phyloP scores from a whole-genome alignment of 1,140 invertebrate species.

The Euwallacea fornicatus region DNA sequence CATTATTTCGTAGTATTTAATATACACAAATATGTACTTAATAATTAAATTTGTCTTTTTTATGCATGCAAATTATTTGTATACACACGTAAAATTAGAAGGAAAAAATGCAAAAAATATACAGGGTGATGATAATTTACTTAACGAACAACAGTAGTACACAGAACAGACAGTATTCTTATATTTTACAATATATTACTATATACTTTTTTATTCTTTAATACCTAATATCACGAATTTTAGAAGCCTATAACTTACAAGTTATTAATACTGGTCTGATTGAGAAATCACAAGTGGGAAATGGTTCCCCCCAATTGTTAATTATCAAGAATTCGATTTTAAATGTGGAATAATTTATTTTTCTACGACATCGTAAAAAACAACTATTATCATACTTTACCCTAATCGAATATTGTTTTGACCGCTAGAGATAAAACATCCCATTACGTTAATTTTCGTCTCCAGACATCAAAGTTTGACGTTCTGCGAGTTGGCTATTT shows the following conservation, averaged over 20 bases:
- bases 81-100: no score
- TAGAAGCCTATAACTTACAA: conserved; percentile 24
- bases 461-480: no score
- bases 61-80: background rate
- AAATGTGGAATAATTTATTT: no score
- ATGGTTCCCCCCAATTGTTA: background rate
- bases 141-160: background rate
- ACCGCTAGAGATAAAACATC: no score
- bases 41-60: background rate
- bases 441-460: no score
- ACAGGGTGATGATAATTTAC: background rate
- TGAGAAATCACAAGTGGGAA: conserved; percentile 28
- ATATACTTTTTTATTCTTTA: background rate
- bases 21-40: conserved; percentile 5
- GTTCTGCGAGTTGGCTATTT: no score
- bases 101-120: no score
- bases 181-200: background rate
- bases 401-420: no score
- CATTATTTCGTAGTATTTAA: background rate
- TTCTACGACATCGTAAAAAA: no score
- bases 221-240: conserved; percentile 37
- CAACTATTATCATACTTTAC: no score
- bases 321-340: conserved; percentile 6
- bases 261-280: conserved; percentile 37
- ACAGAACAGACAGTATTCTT: background rate